Evolutionary conservation across 2,888 invertebrate species (phyloP), one percentile per base, ranked within the genome.

Genomic region (Nemurella pictetii): DNA sequence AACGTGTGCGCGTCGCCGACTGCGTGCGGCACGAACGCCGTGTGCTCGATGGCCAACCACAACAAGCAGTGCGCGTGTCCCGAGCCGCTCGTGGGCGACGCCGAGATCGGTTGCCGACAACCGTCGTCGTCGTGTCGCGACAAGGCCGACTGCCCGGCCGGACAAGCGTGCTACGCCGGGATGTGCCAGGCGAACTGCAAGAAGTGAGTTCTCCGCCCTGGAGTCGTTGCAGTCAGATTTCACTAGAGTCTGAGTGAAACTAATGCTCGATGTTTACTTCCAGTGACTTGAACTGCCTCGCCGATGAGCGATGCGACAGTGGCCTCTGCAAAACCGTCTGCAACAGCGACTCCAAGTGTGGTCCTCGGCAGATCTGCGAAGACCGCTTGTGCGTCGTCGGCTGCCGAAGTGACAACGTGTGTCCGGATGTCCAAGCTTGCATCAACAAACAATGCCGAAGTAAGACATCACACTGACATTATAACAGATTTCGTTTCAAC

Each of bases 371-470:
- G 90, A 96, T 98, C 88, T 98, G 98, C 89, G 95, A 96, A 89
- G 96, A 95, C 88, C 93, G 97, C 88, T 92, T 97, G 87, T 97
- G 97, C 89, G 94, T 96, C 89, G 93, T 95, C 88, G 98, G 98
- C 80, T 98, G 98, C 89, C 93, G 97, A 86, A 96, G 94, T 88
- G 97, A 97, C 89, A 94, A 94, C 78, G 93, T 94, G 20, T 98
- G 98, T 89, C 92, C 94, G 9, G 92, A 91, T 86, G 92, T 94
- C 86, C 93, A 96, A 90, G 95, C 97, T 20, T 98, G 98, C 89
- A 91, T 96, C 77, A 94, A 95, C 88, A 95, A 95, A 88, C 94
- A 96, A 89, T 97, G 97, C 89, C 94, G 93, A 92, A 95, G 95
- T 95, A 91, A 89, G 89, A n/a, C n/a, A n/a, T n/a, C n/a, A n/a